Evolutionary conservation across 2,888 invertebrate species (phyloP).

Genomic region (Sinhomidia bicolor): DNA sequence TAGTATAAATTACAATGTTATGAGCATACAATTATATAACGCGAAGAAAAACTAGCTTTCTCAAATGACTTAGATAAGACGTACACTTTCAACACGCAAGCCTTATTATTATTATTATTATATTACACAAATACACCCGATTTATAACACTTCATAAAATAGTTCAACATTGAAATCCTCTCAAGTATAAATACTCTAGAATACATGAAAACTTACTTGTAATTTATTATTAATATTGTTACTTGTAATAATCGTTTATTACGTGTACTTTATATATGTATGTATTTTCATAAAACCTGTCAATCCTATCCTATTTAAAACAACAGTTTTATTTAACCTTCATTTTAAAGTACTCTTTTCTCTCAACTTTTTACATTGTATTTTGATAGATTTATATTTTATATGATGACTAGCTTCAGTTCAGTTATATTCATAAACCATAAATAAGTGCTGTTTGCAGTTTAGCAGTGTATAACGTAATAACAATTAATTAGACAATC

Average conservation of each 20-base stretch:
- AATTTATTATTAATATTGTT: too few relatives aligned
- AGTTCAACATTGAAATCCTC: too few relatives aligned
- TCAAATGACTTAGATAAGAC: conserved; percentile 4
- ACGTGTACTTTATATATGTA: not conserved
- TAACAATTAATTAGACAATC: not conserved
- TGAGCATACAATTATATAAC: conserved; percentile 21
- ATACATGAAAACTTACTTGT: too few relatives aligned
- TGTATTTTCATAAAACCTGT: not conserved
- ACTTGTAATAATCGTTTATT: too few relatives aligned
- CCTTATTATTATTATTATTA: too few relatives aligned
- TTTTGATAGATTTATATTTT: not conserved
- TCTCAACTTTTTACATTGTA: not conserved
- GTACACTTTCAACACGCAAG: too few relatives aligned
- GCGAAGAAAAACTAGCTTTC: too few relatives aligned
- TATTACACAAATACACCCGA: not conserved
- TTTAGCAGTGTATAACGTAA: not conserved
- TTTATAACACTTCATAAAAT: not conserved
- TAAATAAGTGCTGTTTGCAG: conserved; percentile 1
- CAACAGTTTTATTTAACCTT: not conserved
- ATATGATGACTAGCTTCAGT: conserved; percentile 65
- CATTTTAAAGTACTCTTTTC: not conserved
- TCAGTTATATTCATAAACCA: conserved; percentile 45
- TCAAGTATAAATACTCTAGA: too few relatives aligned
- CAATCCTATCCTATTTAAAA: not conserved
- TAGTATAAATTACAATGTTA: not conserved